Conservation (phyloP, 2,113 vertebrate genomes). For the Sclerurus mexicanus region DNA sequence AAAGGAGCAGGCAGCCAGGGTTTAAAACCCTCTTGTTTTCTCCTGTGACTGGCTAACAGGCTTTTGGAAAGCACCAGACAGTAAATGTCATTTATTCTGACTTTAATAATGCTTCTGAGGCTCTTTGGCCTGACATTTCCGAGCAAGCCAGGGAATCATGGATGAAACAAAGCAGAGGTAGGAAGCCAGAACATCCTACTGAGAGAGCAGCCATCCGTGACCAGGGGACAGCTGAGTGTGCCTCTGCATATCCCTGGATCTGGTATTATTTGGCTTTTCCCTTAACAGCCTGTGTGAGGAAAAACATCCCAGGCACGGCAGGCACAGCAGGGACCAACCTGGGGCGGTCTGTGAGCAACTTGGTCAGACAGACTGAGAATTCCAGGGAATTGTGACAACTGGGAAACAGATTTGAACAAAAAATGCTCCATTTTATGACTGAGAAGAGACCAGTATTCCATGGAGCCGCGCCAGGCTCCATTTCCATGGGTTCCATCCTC, state of each 20-base stretch:
- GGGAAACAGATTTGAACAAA: not conserved
- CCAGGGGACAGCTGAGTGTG: not conserved
- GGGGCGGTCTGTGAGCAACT: not conserved
- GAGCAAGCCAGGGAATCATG: not conserved
- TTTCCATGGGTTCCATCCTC: not conserved
- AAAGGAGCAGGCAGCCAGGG: not conserved
- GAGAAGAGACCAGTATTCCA: not conserved
- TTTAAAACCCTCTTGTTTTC: not conserved
- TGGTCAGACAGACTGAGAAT: not conserved
- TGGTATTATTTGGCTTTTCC: not conserved
- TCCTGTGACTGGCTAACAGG: not conserved
- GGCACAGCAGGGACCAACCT: not conserved
- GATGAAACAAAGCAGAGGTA: not conserved
- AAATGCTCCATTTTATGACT: fast-evolving
- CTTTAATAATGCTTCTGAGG: slow-evolving; percentile 10
- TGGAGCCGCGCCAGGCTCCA: fast-evolving
- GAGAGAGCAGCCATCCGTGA: not conserved
- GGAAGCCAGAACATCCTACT: not conserved
- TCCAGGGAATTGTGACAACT: not conserved
- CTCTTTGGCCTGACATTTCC: not conserved
- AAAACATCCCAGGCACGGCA: not conserved
- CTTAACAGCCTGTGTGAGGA: not conserved
- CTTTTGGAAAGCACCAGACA: not conserved
- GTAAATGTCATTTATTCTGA: slow-evolving; percentile 7
- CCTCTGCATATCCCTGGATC: not conserved